Evolutionary conservation across 2,888 invertebrate species (phyloP), one percentile per base, ranked within the genome.

Genomic region (Chironomus riparius): DNA sequence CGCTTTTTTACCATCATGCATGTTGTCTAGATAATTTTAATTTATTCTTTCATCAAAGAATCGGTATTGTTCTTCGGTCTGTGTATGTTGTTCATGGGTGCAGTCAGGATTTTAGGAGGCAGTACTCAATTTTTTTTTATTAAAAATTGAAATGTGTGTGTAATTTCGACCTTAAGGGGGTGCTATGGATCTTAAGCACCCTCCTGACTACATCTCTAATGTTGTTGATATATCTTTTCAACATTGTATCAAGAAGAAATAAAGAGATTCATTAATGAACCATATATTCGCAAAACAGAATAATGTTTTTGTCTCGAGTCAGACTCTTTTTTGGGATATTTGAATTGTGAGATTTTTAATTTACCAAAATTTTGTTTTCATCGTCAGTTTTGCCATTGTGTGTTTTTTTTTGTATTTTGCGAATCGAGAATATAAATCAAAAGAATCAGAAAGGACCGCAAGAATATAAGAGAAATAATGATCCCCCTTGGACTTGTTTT

Each of bases 391-490:
- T 68, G 68, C 68, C 68, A 68, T 68, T 68, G 68, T 68, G 68
- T 68, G n/a, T 68, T 68, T 7, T 10, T 12, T 22, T 24, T 3
- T 3, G 22, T 24, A n/a, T n/a, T n/a, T 6, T 21, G 62, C 50
- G 28, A 28, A 28, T 28, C 70, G 24, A 70, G 18, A 48, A 71
- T 38, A 71, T 71, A 71, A 71, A 71, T 71, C 71, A 71, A 71
- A 71, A 71, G 56, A 56, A 15, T 6, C 71, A 28, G 12, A 22
- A n/a, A 28, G 15, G 38, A 68, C 28, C 28, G 15, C 68, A 68
- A 38, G 56, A 56, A 56, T 38, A 38, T 38, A 15, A 68, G 47
- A 70, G 47, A 50, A 71, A 72, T 72, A 72, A 72, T 62, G 62
- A 72, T 72, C 38, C 61, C 28, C 28, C n/a, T 47, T 28, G 28